A percentile compares a stretch with the other conserved stretches of the same genome.
phyloP scores from a whole-genome alignment of 2,113 vertebrate genomes.

The Pygoscelis antarcticus region DNA sequence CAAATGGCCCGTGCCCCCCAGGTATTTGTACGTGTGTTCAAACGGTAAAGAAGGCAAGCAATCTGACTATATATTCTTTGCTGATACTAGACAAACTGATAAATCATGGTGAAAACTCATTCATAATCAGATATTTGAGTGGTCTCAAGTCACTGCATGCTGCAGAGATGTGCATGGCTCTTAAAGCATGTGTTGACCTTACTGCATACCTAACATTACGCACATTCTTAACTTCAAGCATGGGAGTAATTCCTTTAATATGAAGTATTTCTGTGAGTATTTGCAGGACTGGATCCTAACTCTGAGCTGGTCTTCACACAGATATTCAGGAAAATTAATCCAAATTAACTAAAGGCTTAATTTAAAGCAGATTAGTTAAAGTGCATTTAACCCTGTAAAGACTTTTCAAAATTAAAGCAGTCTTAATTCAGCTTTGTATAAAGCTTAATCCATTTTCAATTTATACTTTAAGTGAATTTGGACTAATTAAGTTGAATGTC shows the following conservation, averaged over 20 bases:
- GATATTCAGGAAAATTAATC: slow-evolving; percentile 44
- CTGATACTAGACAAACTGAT: neutral
- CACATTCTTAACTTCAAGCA: neutral
- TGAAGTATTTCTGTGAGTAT: neutral
- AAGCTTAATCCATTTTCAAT: slow-evolving; percentile 57
- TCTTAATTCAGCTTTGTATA: slow-evolving; percentile 44
- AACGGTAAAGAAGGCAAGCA: neutral
- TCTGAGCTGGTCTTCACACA: slow-evolving; percentile 23
- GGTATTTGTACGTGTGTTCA: neutral
- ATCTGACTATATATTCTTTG: neutral
- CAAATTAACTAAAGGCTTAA: slow-evolving; percentile 61
- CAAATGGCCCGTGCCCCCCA: neutral
- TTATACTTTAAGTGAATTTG: slow-evolving; percentile 44
- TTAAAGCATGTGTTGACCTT: neutral
- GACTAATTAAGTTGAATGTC: slow-evolving; percentile 40
- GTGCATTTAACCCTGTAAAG: slow-evolving; percentile 57
- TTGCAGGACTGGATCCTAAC: neutral
- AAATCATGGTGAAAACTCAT: neutral
- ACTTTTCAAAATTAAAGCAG: slow-evolving; percentile 41
- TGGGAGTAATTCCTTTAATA: slow-evolving; percentile 5
- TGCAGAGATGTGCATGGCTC: neutral
- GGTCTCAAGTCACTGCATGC: neutral
- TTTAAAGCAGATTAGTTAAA: slow-evolving; percentile 67
- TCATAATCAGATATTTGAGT: neutral
- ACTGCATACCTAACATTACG: neutral